Evolutionary conservation across 2,113 vertebrate genomes (phyloP), one percentile per base, ranked within the genome.

Genomic region (Pholis gunnellus): DNA sequence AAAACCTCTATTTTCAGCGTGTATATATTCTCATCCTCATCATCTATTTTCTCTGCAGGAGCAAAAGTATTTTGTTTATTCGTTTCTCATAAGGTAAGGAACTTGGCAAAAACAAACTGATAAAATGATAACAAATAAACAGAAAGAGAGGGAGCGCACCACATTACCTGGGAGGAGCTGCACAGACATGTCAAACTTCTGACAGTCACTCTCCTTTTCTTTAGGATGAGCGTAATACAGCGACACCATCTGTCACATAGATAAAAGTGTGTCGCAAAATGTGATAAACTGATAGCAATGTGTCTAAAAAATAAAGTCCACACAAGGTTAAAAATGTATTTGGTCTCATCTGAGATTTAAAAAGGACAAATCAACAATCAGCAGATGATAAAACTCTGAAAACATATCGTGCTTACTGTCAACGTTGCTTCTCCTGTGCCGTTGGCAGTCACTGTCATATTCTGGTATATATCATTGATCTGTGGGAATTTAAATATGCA

Each of bases 351-450:
- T 56, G 29, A 20, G 8, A 31, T 42, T 65, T 1, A 63, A 63
- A 73, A 52, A 14, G n/a, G 9, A 46, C 22, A 29, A 7, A 36
- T 20, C 3, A n/a, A 50, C 31, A 42, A 22, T 79, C 5, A 63
- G 44, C 63, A 78, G 22, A 15, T 40, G 5, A 64, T 42, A 5
- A 38, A 68, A 36, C 8, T n/a, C 14, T 20, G n/a, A 40, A 64
- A 63, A 46, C 48, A 50, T 22, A 2, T 44, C 31, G 34, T 7
- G 87, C 88, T 93, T 77, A 97, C 96, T 0, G 92, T 96, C 75
- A 97, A 36, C 0, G 93, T 95, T 67, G 95, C 96, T 82, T 93
- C 90, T 81, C 96, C 97, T 0, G 69, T 54, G 25, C 97, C 97
- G 36, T 18, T 88, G 0, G 96, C 96, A 5, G 63, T 94, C 44